Conservation (phyloP, 2,888 invertebrate species). For the Philhelius pedissequus region DNA sequence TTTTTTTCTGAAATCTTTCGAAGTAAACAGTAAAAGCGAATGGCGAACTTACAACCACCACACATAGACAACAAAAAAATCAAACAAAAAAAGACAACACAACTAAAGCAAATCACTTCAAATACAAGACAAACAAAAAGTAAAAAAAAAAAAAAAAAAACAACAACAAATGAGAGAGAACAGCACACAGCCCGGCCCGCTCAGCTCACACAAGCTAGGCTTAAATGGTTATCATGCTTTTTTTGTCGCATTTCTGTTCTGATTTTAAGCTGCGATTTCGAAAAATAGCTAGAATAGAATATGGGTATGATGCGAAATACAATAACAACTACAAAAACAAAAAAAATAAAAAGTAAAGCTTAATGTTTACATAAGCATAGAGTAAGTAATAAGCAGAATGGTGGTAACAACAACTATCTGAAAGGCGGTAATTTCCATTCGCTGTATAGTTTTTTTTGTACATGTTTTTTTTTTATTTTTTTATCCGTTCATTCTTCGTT, state of each 20-base stretch:
- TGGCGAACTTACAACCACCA: conserved; percentile 34
- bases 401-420: conserved; percentile 10
- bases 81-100: neutral
- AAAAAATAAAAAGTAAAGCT: conserved; percentile 15
- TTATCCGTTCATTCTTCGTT: neutral
- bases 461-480: neutral
- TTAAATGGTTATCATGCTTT: conserved; percentile 18
- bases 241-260: conserved; percentile 21
- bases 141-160: neutral
- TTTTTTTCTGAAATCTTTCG: conserved; percentile 20
- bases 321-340: neutral
- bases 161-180: neutral
- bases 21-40: conserved; percentile 64
- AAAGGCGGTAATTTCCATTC: conserved; percentile 49
- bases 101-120: conserved; percentile 12
- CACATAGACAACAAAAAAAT: too few relatives aligned
- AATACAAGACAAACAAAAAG: neutral
- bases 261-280: conserved; percentile 55
- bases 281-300: conserved; percentile 39
- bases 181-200: neutral
- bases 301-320: neutral
- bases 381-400: conserved; percentile 14
- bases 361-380: conserved; percentile 55
- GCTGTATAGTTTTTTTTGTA: neutral
- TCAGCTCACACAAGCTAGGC: conserved; percentile 15